Conservation (phyloP, 2,113 vertebrate genomes). For the Rissa tridactyla region DNA sequence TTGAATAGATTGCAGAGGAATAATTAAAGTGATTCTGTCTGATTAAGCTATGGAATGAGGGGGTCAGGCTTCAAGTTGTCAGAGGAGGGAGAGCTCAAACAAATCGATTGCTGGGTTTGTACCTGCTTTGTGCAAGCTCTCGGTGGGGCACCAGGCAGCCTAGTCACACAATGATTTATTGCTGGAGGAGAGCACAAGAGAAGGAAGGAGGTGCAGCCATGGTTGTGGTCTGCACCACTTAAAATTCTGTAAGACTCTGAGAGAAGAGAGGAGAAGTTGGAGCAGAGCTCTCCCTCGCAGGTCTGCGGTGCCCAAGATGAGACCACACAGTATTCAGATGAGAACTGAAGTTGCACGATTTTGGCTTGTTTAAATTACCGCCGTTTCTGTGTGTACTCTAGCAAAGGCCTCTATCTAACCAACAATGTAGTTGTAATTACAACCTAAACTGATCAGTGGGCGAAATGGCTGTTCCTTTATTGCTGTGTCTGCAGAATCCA, state of each 20-base stretch:
- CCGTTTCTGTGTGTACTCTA: neutral
- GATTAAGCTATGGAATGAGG: neutral
- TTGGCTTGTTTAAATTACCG: neutral
- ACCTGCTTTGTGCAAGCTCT: neutral
- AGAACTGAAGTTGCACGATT: neutral
- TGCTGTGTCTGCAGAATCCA: neutral
- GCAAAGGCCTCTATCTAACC: neutral
- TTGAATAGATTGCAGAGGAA: neutral
- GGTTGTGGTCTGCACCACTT: neutral
- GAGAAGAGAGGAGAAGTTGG: neutral
- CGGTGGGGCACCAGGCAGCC: no score
- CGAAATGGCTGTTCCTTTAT: neutral
- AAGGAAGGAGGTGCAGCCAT: neutral
- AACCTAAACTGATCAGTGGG: neutral
- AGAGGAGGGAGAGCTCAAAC: neutral
- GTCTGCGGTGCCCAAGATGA: neutral
- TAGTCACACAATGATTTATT: no score
- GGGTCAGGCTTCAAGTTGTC: neutral
- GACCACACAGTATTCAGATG: neutral
- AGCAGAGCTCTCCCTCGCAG: neutral
- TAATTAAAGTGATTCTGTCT: neutral
- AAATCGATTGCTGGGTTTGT: neutral
- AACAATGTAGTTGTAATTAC: neutral
- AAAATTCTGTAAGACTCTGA: neutral
- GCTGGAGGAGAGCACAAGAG: no score